These are phyloP conservation scores for Beaufortia kweichowensis DNA, from an alignment of 2,113 vertebrate genomes.

Conservation along the genomic window DNA sequence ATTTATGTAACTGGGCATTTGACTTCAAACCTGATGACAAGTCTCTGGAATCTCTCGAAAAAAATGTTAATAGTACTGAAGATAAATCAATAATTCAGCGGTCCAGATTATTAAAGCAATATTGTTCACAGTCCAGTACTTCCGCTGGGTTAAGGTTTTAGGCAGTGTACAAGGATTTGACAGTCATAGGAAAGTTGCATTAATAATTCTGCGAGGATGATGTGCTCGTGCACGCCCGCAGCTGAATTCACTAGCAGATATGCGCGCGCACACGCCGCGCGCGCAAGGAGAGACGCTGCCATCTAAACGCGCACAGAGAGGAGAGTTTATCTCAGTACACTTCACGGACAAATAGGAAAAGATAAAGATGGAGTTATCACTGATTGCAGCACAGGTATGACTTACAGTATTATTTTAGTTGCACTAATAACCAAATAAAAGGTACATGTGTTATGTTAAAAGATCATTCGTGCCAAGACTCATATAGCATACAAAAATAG, in stretches of 20 bases:
- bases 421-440: too few species aligned
- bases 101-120: not conserved
- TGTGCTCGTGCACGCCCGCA: slow-evolving; percentile 17
- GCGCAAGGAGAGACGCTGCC: not conserved
- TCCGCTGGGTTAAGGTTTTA: not conserved
- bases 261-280: slow-evolving; percentile 14
- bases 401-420: not conserved
- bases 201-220: slow-evolving; percentile 33
- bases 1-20: not conserved
- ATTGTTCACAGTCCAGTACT: not conserved
- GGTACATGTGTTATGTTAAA: too few species aligned
- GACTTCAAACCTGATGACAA: not conserved
- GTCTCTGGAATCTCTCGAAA: too few species aligned
- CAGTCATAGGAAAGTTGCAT: slow-evolving; percentile 42
- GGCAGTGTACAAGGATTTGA: slow-evolving; percentile 1
- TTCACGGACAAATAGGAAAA: not conserved
- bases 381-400: slow-evolving; percentile 56
- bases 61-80: not conserved
- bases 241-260: slow-evolving; percentile 17
- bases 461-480: too few species aligned
- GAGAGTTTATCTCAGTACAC: not conserved
- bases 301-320: not conserved
- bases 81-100: not conserved
- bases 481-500: too few species aligned
- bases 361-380: slow-evolving; percentile 51